Conservation (phyloP, 1,140 invertebrate genomes). For the Rhagoletis pomonella region DNA sequence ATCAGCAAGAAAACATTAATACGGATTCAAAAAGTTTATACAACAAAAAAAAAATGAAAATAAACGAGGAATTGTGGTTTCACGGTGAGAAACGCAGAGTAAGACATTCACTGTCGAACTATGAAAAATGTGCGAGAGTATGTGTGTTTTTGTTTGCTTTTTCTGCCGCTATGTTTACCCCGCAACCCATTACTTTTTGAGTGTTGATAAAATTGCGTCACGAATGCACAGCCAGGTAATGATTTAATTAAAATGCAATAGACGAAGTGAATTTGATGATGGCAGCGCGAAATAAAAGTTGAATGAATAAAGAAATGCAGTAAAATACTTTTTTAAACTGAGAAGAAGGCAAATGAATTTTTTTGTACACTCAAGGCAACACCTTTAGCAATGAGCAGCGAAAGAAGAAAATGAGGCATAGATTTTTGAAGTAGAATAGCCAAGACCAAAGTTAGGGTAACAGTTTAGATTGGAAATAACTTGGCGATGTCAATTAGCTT, state of each 20-base stretch:
- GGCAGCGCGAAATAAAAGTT: neutral
- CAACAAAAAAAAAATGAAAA: neutral
- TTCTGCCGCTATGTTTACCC: neutral
- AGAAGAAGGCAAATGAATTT: too few species aligned
- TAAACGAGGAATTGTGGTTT: neutral
- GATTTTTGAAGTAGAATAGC: too few species aligned
- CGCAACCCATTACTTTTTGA: neutral
- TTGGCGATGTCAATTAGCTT: too few species aligned
- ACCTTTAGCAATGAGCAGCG: too few species aligned
- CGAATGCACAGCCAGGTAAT: neutral
- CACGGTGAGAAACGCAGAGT: neutral
- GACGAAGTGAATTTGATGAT: too few species aligned
- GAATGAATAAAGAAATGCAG: neutral
- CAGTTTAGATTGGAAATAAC: too few species aligned
- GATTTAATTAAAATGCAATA: constrained; percentile 24
- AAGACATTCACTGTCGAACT: neutral
- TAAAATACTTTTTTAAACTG: neutral
- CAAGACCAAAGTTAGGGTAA: too few species aligned
- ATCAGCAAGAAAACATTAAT: neutral
- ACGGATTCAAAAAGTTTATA: neutral
- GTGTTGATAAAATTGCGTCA: neutral
- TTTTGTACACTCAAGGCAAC: too few species aligned
- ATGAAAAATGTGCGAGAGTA: too few species aligned
- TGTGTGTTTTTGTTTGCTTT: too few species aligned
- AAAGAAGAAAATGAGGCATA: too few species aligned